Base-by-base conservation (phyloP, 1,140 invertebrate species). In the Drosophila virilis region DNA sequence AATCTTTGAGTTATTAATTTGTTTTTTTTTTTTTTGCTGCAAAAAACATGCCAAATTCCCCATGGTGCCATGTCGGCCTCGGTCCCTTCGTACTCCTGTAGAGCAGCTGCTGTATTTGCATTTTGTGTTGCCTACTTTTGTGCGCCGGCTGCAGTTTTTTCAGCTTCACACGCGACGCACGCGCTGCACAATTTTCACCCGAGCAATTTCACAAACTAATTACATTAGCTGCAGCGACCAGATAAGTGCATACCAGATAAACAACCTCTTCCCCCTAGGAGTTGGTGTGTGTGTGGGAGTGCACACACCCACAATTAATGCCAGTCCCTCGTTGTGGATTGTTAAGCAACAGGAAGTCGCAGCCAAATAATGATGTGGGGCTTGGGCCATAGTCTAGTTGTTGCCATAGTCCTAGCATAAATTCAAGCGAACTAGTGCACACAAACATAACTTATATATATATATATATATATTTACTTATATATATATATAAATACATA, bases 161-260 rank as follows among this genome's bases (percentile, higher is more conserved):
- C 5, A 50, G 6, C 22, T 28, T 40, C 15, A 43, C 33, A 55
- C 28, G 50, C 50, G 38, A 51, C 9, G 59, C 15, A 15, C 46
- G 22, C 68, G 40, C 40, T 42, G 40, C 40, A 42, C 12, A 73
- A 61, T 68, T 62, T 60, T 51, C 58, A 46, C 51, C 62, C 58
- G 58, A 78, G 77, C 64, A 64, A 68, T 69, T 74, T 78, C 33
- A 48, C 60, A 77, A 77, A 67, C 51, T 82, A 82, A 82, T 82
- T 80, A 71, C 57, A 82, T 82, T 75, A 78, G 58, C 46, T 64
- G 57, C 55, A 54, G 17, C 59, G 69, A 51, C 65, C 54, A 64
- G 74, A 62, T 46, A 71, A 59, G 12, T 66, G 61, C 66, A 50
- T 38, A 35, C 59, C 51, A 50, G 15, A 46, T 62, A 57, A 51